These are phyloP conservation scores for Adrianichthys oophorus DNA, from an alignment of 2,797 vertebrate genomes.

Conservation along the genomic window DNA sequence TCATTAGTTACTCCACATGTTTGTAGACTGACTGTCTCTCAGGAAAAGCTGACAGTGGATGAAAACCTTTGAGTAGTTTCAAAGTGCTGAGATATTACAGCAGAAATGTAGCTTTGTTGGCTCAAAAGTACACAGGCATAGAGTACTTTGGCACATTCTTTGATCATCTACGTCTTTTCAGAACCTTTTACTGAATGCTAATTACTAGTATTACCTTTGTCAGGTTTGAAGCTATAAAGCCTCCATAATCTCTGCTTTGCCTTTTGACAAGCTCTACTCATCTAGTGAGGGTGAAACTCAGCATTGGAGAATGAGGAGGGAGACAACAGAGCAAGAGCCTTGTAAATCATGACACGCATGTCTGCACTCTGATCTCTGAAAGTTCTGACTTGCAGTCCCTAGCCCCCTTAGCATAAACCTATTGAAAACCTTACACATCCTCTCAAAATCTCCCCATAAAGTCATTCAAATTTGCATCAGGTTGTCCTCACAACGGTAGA, in stretches of 20 bases:
- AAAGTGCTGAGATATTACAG: slow-evolving; percentile 8
- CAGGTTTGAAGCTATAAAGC: slow-evolving; percentile 51
- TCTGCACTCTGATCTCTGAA: neutral
- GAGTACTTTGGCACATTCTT: slow-evolving; percentile 28
- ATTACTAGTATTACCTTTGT: slow-evolving; percentile 57
- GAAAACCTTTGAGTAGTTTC: slow-evolving; percentile 17
- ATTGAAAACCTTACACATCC: neutral
- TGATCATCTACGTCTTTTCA: slow-evolving; percentile 42
- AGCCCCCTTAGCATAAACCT: neutral
- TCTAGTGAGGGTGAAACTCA: slow-evolving; percentile 17
- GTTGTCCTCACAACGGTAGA: no score
- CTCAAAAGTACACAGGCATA: slow-evolving; percentile 6
- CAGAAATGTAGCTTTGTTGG: slow-evolving; percentile 25
- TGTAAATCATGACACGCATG: slow-evolving; percentile 7
- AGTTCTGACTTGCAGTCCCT: neutral
- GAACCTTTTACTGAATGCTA: slow-evolving; percentile 37
- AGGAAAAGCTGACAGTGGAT: neutral
- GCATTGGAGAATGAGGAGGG: slow-evolving; percentile 18
- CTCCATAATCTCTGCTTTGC: slow-evolving; percentile 45
- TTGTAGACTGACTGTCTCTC: slow-evolving; percentile 7
- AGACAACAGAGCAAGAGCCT: slow-evolving; percentile 1
- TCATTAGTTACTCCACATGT: neutral
- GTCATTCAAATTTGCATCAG: no score
- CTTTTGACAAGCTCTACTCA: slow-evolving; percentile 46
- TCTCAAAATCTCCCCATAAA: no score